These are phyloP conservation scores for Nesospiza acunhae DNA, from an alignment of 2,113 vertebrate genomes.

Conservation along the genomic window DNA sequence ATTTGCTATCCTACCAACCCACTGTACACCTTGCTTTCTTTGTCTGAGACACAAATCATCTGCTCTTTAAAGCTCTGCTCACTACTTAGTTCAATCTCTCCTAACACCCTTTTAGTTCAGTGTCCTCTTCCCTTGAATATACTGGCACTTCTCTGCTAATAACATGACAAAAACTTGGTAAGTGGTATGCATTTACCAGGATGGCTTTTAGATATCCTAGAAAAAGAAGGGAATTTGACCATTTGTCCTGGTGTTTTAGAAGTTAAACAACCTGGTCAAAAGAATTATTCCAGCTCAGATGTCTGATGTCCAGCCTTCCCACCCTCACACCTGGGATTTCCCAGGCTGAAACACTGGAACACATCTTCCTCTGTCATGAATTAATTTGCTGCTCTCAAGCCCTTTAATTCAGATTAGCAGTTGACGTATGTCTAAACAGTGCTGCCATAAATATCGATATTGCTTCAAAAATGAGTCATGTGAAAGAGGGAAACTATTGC, in stretches of 20 bases:
- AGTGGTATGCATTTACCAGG: not conserved
- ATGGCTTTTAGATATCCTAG: not conserved
- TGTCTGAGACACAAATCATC: not conserved
- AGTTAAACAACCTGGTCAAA: not conserved
- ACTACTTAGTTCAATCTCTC: not conserved
- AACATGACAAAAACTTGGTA: not conserved
- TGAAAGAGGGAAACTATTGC: not conserved
- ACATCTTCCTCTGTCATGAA: not conserved
- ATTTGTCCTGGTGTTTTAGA: not conserved
- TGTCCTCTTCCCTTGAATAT: not conserved
- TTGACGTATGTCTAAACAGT: not conserved
- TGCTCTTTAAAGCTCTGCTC: not conserved
- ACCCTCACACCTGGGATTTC: not conserved
- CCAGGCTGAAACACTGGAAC: not conserved
- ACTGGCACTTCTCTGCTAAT: not conserved
- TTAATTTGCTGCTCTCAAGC: not conserved
- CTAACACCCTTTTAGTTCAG: not conserved
- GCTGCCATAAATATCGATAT: not conserved
- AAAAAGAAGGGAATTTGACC: not conserved
- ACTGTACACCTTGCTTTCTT: not conserved
- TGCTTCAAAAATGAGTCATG: not conserved
- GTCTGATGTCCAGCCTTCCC: not conserved
- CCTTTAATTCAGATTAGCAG: not conserved
- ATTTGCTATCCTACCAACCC: not conserved
- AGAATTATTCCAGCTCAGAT: not conserved